Evolutionary conservation across 2,797 vertebrate genomes (phyloP).

Genomic region (Acrocephalus scirpaceus): DNA sequence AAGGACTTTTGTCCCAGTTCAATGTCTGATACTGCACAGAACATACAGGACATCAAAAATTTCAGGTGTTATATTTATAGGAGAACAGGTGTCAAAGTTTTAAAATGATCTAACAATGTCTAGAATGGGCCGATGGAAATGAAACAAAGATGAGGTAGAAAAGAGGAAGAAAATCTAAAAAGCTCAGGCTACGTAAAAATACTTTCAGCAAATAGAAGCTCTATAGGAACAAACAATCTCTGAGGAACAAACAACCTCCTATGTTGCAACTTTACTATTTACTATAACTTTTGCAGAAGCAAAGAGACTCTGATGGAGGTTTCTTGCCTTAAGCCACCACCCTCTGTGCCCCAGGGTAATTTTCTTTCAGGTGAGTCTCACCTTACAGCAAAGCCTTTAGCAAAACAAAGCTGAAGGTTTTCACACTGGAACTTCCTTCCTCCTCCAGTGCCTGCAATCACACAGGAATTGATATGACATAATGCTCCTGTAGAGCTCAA

Average conservation of each 20-base stretch:
- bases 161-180: slow-evolving; percentile 18
- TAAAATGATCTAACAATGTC: background rate
- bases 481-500: background rate
- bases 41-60: background rate
- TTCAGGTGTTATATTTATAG: background rate
- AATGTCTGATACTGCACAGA: background rate
- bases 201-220: background rate
- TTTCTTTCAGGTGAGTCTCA: background rate
- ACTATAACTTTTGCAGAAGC: background rate
- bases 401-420: background rate
- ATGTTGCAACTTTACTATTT: background rate
- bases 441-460: background rate
- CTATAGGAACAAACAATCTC: background rate
- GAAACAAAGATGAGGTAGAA: background rate
- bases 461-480: background rate
- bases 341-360: background rate
- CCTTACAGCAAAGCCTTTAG: background rate
- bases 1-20: background rate
- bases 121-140: background rate
- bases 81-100: background rate
- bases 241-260: background rate
- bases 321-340: background rate
- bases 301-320: background rate
- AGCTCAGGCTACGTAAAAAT: background rate
- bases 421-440: background rate